Evolutionary conservation across 1,140 invertebrate species (phyloP).

Genomic region (Bactericera cockerelli): DNA sequence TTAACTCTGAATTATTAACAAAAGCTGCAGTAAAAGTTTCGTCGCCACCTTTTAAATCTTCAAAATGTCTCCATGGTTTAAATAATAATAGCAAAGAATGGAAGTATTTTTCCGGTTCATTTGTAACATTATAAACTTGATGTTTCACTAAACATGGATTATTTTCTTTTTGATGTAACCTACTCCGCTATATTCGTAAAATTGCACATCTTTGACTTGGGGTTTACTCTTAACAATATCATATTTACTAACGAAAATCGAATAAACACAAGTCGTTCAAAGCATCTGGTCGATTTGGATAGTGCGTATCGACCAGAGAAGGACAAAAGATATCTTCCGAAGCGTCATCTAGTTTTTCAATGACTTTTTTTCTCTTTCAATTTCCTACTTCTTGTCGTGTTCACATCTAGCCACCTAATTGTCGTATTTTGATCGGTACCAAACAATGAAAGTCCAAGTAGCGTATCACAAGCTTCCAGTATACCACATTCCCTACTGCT

Average conservation of each 20-base stretch:
- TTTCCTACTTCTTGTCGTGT: slow-evolving; percentile 17
- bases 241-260: slow-evolving; percentile 17
- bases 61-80: slow-evolving; percentile 6
- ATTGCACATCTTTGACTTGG: background rate
- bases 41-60: background rate
- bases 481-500: slow-evolving; percentile 20
- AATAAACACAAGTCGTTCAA: slow-evolving; percentile 20
- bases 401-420: slow-evolving; percentile 23
- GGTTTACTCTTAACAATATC: background rate
- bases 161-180: slow-evolving; percentile 4
- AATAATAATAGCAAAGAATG: slow-evolving; percentile 10
- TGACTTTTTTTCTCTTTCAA: slow-evolving; percentile 18
- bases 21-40: background rate
- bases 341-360: slow-evolving; percentile 19
- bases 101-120: slow-evolving; percentile 14
- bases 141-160: slow-evolving; percentile 9
- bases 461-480: slow-evolving; percentile 20
- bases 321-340: slow-evolving; percentile 22
- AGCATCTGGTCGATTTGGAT: slow-evolving; percentile 21
- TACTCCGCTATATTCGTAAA: background rate
- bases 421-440: slow-evolving; percentile 21
- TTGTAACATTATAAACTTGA: background rate
- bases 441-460: slow-evolving; percentile 18
- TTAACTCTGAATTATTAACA: background rate
- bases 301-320: slow-evolving; percentile 21